These are phyloP conservation scores for Ricordea florida DNA, from an alignment of 92 coral and sea anemone genomes.

Conservation along the genomic window DNA sequence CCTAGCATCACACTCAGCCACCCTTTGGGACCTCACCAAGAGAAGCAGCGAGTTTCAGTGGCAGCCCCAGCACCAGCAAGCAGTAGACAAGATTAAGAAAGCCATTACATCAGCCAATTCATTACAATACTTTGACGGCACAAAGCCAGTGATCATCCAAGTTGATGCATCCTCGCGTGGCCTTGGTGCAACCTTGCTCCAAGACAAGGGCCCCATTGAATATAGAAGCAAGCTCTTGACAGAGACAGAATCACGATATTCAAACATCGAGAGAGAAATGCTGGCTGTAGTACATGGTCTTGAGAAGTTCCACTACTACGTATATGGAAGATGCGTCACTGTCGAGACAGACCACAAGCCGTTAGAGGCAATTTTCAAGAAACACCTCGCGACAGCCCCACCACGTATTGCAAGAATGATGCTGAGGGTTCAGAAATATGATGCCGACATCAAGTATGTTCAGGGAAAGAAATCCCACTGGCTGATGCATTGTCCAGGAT, in stretches of 20 bases:
- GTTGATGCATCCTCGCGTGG: conserved; percentile 67
- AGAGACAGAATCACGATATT: conserved; percentile 56
- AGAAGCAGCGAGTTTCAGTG: conserved; percentile 45
- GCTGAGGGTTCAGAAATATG: conserved; percentile 61
- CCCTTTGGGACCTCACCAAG: conserved; percentile 71
- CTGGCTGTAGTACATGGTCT: conserved; percentile 66
- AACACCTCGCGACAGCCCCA: conserved; percentile 62
- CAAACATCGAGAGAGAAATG: conserved; percentile 74
- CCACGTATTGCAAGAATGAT: conserved; percentile 72
- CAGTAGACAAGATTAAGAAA: conserved; percentile 53
- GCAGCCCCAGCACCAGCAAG: conserved; percentile 53
- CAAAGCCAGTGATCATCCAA: conserved; percentile 61
- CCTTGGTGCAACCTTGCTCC: conserved; percentile 63
- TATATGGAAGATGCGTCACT: conserved; percentile 64
- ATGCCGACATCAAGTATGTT: conserved; percentile 52
- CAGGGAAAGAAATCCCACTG: conserved; percentile 61
- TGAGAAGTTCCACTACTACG: conserved; percentile 63
- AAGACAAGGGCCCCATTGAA: conserved; percentile 67
- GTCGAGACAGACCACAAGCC: no score
- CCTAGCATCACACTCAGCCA: conserved; percentile 39
- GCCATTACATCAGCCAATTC: conserved; percentile 45
- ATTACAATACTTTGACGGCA: conserved; percentile 63
- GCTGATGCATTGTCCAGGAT: conserved; percentile 64
- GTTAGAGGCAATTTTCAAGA: no score
- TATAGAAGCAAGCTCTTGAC: conserved; percentile 69